phyloP scores from a whole-genome alignment of 2,888 invertebrate species.

The Aphodius granarius region DNA sequence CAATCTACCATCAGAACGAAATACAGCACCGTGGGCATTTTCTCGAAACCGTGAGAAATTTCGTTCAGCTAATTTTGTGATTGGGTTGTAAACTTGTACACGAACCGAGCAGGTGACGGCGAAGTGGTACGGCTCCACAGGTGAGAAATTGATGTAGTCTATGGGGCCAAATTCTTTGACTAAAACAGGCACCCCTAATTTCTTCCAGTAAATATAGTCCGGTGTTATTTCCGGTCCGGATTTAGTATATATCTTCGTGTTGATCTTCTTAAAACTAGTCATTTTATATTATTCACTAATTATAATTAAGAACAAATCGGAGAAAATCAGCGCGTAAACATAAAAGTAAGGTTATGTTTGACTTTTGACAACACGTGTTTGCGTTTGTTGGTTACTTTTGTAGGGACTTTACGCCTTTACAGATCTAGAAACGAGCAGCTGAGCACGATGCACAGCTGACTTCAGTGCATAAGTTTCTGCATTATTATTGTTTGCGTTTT shows the following conservation, averaged over 20 bases:
- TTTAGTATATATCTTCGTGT: constrained; percentile 69
- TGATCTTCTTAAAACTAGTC: constrained; percentile 71
- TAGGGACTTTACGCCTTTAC: background rate
- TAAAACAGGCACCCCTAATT: constrained; percentile 81
- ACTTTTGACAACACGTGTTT: background rate
- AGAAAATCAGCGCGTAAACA: background rate
- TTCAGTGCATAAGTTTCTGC: background rate
- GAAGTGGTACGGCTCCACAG: constrained; percentile 85
- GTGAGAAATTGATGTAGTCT: constrained; percentile 88
- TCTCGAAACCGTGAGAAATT: constrained; percentile 82
- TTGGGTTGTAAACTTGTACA: constrained; percentile 84
- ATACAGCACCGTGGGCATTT: constrained; percentile 82
- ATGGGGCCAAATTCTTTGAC: constrained; percentile 93
- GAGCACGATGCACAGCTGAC: background rate
- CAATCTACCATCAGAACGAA: constrained; percentile 80
- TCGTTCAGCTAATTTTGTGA: constrained; percentile 79
- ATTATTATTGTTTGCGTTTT: background rate
- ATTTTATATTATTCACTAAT: constrained; percentile 49
- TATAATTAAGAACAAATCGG: background rate
- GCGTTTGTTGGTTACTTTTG: background rate
- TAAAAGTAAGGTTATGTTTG: background rate
- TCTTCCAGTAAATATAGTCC: constrained; percentile 87
- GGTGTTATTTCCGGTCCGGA: constrained; percentile 69
- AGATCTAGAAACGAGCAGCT: background rate
- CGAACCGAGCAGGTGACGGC: constrained; percentile 91